phyloP scores from a whole-genome alignment of 2,113 vertebrate genomes.

The Prinia subflava region DNA sequence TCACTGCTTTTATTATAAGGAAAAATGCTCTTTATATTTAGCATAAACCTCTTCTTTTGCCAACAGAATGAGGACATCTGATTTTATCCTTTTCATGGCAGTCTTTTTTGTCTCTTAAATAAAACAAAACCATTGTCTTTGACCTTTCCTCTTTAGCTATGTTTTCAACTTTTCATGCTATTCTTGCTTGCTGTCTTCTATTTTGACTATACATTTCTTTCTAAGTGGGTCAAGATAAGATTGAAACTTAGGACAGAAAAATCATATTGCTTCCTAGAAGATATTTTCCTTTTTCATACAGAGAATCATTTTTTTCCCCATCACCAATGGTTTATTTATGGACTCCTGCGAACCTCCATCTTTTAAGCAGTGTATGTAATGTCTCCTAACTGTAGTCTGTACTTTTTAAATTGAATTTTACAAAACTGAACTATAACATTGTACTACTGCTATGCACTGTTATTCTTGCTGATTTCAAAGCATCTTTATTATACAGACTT shows the following conservation, averaged over 20 bases:
- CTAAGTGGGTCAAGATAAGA: neutral
- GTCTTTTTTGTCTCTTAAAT: neutral
- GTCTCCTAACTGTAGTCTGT: neutral
- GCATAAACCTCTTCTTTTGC: neutral
- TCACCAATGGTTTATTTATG: neutral
- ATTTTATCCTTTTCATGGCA: neutral
- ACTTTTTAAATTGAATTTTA: neutral
- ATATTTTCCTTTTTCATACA: neutral
- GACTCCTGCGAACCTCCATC: neutral
- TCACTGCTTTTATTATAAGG: neutral
- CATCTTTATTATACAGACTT: neutral
- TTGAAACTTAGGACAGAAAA: neutral
- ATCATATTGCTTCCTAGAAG: neutral
- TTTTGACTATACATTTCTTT: neutral
- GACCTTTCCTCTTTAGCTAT: neutral
- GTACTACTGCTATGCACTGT: rapidly evolving
- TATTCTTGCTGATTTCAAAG: neutral
- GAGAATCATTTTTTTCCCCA: rapidly evolving
- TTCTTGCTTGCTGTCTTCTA: neutral
- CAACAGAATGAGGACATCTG: neutral
- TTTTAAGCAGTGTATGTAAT: neutral
- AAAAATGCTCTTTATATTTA: neutral
- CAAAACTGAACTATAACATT: neutral
- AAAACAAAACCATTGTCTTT: neutral
- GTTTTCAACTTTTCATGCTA: neutral